A percentile compares a stretch with the other conserved stretches of the same genome.
phyloP scores from a whole-genome alignment of 1,140 invertebrate species.

The Sipha flava region DNA sequence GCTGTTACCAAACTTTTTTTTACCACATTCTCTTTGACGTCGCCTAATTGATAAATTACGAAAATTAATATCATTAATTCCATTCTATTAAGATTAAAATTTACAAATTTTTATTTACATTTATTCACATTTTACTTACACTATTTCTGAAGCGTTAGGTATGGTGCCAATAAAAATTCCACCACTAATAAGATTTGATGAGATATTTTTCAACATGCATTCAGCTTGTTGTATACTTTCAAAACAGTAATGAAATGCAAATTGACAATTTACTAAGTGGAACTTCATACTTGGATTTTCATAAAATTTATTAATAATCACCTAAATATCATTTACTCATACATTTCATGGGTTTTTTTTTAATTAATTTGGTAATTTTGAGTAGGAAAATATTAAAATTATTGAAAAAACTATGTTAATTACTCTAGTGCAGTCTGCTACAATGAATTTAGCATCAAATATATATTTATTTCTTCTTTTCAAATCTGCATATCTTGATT shows the following conservation, averaged over 20 bases:
- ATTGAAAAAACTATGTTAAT: no score
- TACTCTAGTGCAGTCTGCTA: constrained; percentile 83
- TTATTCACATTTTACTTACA: constrained; percentile 50
- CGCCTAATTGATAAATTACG: constrained; percentile 44
- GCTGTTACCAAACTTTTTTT: constrained; percentile 73
- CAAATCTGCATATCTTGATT: constrained; percentile 58
- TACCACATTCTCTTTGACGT: constrained; percentile 51
- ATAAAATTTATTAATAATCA: constrained; percentile 46
- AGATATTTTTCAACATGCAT: constrained; percentile 85
- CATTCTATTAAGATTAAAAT: no score
- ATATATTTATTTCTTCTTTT: constrained; percentile 41
- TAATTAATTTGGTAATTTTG: no score
- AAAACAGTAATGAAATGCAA: constrained; percentile 95
- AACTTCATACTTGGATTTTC: constrained; percentile 49
- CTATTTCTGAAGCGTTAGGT: constrained; percentile 84
- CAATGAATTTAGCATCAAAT: constrained; percentile 77
- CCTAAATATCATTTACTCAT: constrained; percentile 7
- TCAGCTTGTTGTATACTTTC: constrained; percentile 84
- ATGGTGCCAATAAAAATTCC: constrained; percentile 96
- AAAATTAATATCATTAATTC: no score
- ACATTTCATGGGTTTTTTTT: not conserved
- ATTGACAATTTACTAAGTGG: constrained; percentile 93
- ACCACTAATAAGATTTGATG: constrained; percentile 75
- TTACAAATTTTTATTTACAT: no score
- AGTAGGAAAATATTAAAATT: no score